Conservation (phyloP, 2,888 invertebrate species). For the Luperina nickerlii region DNA sequence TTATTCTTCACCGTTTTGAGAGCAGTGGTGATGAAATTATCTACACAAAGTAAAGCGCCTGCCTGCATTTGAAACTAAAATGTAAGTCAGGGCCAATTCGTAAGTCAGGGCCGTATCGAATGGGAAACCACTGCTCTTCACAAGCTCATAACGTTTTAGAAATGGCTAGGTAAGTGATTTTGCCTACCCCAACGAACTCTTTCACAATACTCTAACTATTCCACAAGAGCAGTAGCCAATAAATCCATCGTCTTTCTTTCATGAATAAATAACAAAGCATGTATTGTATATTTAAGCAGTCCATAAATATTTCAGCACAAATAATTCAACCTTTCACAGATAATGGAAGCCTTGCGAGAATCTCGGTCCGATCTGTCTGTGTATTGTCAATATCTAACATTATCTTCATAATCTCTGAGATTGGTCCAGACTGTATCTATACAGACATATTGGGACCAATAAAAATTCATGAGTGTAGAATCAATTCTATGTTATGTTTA, state of each 20-base stretch:
- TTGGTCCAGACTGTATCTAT: conserved; percentile 40
- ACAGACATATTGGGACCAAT: conserved; percentile 42
- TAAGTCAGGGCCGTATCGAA: too few species aligned
- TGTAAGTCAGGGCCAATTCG: too few species aligned
- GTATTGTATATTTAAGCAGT: conserved; percentile 46
- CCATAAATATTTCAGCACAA: conserved; percentile 56
- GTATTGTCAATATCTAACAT: conserved; percentile 57
- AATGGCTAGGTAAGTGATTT: too few species aligned
- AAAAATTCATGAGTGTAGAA: conserved; percentile 61
- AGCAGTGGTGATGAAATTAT: too few species aligned
- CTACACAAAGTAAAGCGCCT: too few species aligned
- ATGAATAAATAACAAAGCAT: conserved; percentile 41
- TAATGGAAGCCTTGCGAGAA: conserved; percentile 47
- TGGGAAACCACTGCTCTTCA: too few species aligned
- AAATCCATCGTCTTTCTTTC: conserved; percentile 41
- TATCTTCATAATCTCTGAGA: conserved; percentile 57
- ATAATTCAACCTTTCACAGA: conserved; percentile 45
- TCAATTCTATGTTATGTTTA: conserved; percentile 45
- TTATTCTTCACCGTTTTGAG: too few species aligned
- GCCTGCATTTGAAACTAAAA: too few species aligned
- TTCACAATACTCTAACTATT: conserved; percentile 5
- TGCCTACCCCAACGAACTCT: not conserved
- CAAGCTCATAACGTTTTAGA: too few species aligned
- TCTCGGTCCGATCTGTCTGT: conserved; percentile 43
- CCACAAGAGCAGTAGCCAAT: conserved; percentile 4